Base-by-base conservation (phyloP, 2,797 vertebrate species). In the Gephyroberyx darwinii region DNA sequence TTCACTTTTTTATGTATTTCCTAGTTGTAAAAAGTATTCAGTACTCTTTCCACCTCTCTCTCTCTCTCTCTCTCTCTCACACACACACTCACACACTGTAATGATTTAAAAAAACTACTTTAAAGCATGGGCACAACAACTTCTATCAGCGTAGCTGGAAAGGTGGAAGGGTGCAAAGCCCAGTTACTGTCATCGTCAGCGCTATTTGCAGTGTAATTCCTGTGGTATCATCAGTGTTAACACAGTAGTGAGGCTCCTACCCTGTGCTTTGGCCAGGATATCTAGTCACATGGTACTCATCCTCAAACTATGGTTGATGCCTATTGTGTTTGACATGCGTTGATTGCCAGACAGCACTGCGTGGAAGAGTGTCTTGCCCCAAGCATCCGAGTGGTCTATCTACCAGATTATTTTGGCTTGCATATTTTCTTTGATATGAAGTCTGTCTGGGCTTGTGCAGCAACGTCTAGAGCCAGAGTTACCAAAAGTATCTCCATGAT, bases 271-370 rank as follows among this genome's bases (percentile, higher is more conserved):
- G 74, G 68, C 74, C 22, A 14, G 26, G 20, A 65, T 41, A 53
- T 74, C 57, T 67, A 60, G 63, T 85, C 81, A 84, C 69, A 72
- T 84, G 82, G 74, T 78, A 45, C 74, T 76, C 73, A 77, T 86
- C 77, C 75, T 53, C 65, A 51, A 52, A 63, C 74, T 48, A 14
- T 0, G 20, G 31, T 71, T 90, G 91, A 88, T 84, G 77, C 64
- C 80, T 82, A 90, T 90, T 84, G 75, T 90, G 84, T 91, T 91
- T 90, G 88, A 91, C 88, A 81, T 78, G 68, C 56, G 78, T 81
- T 92, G 89, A 91, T 89, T 91, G 83, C 86, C 74, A 66, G 61
- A 79, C 83, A 82, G 79, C 78, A 5, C 73, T 41, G 64, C 12
- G 68, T 69, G 67, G 69, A 81, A 62, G 75, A 74, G 65, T 59